Evolutionary conservation across 2,113 vertebrate species (phyloP).

Genomic region (Cynocephalus volans): DNA sequence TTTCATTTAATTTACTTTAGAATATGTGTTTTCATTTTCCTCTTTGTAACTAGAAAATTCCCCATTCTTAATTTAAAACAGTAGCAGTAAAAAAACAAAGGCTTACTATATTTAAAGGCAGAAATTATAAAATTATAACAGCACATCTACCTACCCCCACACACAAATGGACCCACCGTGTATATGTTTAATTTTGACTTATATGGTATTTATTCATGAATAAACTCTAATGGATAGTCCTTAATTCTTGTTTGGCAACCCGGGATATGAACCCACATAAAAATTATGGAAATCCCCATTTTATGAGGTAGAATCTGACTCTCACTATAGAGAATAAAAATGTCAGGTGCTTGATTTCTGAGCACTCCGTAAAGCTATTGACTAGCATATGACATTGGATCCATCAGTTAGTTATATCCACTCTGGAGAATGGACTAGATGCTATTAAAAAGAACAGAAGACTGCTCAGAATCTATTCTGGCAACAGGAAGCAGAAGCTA

Average conservation of each 20-base stretch:
- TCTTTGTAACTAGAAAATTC: conserved; percentile 30
- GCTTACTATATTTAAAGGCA: conserved; percentile 39
- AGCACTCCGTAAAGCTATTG: not conserved
- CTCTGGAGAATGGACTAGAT: not conserved
- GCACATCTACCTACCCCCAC: not conserved
- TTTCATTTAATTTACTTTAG: conserved; percentile 38
- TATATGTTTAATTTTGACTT: not conserved
- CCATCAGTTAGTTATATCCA: not conserved
- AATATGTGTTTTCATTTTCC: conserved; percentile 33
- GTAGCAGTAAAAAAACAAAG: conserved; percentile 9
- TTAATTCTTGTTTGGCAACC: not conserved
- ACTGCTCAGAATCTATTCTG: not conserved
- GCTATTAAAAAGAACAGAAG: not conserved
- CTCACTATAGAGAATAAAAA: not conserved
- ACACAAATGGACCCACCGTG: not conserved
- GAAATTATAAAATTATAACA: not conserved
- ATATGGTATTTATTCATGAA: conserved; percentile 34
- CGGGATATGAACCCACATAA: not conserved
- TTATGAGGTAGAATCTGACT: not conserved
- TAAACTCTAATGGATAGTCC: not conserved
- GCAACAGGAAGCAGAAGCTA: conserved; percentile 17
- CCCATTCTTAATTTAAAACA: not conserved
- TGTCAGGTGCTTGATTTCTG: not conserved
- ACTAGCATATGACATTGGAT: not conserved
- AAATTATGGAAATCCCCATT: not conserved